Conservation (phyloP, 2,113 vertebrate genomes). For the Heteronetta atricapilla region DNA sequence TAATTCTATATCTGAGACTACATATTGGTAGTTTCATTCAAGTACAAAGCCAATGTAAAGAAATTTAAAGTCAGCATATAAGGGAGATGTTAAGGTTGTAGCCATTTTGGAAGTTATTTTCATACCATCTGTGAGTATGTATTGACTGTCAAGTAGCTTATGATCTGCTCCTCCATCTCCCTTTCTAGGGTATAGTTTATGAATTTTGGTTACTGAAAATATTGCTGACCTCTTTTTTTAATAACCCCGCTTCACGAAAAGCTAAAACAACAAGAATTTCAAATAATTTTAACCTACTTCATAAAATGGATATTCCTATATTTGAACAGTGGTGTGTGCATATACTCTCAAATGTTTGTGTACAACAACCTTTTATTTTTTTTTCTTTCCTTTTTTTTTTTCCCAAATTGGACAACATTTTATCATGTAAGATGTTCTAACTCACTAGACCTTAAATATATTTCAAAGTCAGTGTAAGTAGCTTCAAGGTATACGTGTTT, state of each 20-base stretch:
- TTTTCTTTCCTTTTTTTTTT: not conserved
- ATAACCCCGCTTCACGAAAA: not conserved
- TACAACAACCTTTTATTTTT: not conserved
- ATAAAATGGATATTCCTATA: not conserved
- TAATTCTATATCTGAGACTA: not conserved
- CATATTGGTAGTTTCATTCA: not conserved
- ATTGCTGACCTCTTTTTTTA: not conserved
- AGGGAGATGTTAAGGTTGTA: not conserved
- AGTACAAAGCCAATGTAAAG: not conserved
- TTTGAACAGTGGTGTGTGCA: not conserved
- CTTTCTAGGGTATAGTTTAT: not conserved
- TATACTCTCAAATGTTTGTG: not conserved
- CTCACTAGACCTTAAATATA: not conserved
- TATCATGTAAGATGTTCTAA: not conserved
- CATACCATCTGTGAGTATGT: not conserved
- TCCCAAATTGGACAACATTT: not conserved
- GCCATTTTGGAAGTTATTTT: not conserved
- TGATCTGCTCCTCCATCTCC: not conserved
- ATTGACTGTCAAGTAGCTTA: not conserved
- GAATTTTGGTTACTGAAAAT: not conserved
- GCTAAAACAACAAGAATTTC: accelerated
- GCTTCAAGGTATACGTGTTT: not conserved
- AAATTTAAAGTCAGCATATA: not conserved
- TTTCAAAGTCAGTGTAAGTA: not conserved
- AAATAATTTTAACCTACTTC: not conserved